Evolutionary conservation across 37 sponge, comb jelly and placozoan genomes (phyloP).

Genomic region (Agelas oroides): DNA sequence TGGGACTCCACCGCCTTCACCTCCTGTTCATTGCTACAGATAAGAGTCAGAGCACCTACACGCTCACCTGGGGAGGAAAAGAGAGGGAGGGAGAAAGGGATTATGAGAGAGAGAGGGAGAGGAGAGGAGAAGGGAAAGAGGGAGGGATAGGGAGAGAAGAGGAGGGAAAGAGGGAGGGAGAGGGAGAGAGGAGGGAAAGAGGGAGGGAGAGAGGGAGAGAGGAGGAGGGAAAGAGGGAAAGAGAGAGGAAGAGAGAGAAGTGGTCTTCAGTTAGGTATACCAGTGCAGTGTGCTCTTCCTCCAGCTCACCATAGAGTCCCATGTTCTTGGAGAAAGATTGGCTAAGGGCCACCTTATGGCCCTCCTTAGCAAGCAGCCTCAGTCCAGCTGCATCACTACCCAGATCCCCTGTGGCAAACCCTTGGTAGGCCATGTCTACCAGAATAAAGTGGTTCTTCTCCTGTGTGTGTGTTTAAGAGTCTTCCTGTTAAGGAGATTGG

Average conservation of each 20-base stretch:
- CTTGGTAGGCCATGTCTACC: conserved; percentile 97
- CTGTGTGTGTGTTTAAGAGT: conserved; percentile 22
- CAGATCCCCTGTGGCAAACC: conserved; percentile 92
- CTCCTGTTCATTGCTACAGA: conserved; percentile 63
- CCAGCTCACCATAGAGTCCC: conserved; percentile 91
- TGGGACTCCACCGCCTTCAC: conserved; percentile 91
- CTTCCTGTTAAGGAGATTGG: no score
- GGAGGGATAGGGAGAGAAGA: not conserved
- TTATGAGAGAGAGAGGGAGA: not conserved
- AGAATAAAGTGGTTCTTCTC: conserved; percentile 82
- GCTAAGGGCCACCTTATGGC: conserved; percentile 82
- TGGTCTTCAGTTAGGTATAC: not conserved
- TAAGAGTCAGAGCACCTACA: conserved; percentile 78
- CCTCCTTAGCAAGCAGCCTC: conserved; percentile 79
- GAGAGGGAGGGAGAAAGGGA: not conserved
- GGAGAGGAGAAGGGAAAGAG: not conserved
- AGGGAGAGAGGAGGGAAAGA: not conserved
- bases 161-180: not conserved
- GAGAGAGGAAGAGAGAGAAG: not conserved
- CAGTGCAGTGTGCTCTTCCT: no score
- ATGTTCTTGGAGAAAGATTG: conserved; percentile 99
- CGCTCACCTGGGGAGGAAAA: conserved; percentile 76
- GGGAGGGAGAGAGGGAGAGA: not conserved
- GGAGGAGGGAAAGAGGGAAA: not conserved
- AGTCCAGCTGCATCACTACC: conserved; percentile 92